A percentile compares a stretch with the other conserved stretches of the same genome.
These are phyloP conservation scores for Pipra filicauda DNA, from an alignment of 2,113 vertebrate species.

Conservation along the genomic window DNA sequence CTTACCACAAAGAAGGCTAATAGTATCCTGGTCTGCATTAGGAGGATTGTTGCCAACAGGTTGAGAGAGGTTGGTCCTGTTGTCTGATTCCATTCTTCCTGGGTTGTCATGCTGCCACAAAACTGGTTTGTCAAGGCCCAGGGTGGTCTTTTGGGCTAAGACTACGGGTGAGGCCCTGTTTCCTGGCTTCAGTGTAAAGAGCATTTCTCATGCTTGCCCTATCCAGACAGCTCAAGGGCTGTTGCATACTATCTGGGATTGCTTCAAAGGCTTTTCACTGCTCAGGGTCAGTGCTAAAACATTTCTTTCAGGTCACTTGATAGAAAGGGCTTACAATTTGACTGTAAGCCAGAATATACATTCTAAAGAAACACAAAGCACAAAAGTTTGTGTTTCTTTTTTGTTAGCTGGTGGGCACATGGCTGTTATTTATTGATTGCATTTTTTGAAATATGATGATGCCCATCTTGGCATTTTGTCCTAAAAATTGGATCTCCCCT, in stretches of 20 bases:
- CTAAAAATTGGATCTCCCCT: not conserved
- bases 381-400: not conserved
- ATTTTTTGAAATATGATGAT: not conserved
- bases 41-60: not conserved
- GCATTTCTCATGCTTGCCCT: not conserved
- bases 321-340: not conserved
- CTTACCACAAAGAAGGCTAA: not conserved
- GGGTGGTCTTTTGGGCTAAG: not conserved
- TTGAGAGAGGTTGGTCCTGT: not conserved
- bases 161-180: not conserved
- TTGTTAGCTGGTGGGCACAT: not conserved
- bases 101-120: not conserved
- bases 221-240: not conserved
- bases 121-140: not conserved
- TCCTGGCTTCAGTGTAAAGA: not conserved
- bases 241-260: not conserved
- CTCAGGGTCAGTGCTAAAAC: not conserved
- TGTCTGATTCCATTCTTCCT: not conserved
- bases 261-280: not conserved
- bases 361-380: not conserved
- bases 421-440: not conserved
- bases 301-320: not conserved
- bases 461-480: not conserved
- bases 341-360: not conserved
- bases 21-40: not conserved